These are phyloP conservation scores for Macrotrachela quadricornifera DNA, from an alignment of 1,140 invertebrate genomes.

Conservation along the genomic window DNA sequence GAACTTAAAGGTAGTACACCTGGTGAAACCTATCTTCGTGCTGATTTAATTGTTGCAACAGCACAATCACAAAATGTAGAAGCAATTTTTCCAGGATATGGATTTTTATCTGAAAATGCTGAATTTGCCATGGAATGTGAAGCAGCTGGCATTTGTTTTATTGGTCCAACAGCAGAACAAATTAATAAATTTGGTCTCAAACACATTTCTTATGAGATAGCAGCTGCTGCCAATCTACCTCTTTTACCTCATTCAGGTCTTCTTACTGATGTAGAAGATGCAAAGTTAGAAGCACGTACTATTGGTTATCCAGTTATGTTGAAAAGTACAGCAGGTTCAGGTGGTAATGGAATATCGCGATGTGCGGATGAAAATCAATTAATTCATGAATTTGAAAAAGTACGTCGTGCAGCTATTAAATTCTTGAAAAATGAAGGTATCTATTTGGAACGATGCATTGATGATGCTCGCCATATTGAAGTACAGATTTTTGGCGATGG, in stretches of 20 bases:
- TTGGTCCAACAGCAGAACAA: slow-evolving; percentile 76
- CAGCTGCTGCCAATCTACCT: slow-evolving; percentile 29
- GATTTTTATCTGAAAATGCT: slow-evolving; percentile 81
- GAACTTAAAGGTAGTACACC: too few relatives aligned
- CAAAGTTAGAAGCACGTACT: slow-evolving; percentile 60
- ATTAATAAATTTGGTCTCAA: slow-evolving; percentile 97
- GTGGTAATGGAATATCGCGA: slow-evolving; percentile 89
- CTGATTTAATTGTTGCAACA: slow-evolving; percentile 82
- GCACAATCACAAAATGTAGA: slow-evolving; percentile 88
- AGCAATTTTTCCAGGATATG: slow-evolving; percentile 95
- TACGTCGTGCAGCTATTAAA: slow-evolving; percentile 73
- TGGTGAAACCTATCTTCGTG: slow-evolving; percentile 67
- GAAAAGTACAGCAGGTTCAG: slow-evolving; percentile 93
- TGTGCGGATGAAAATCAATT: slow-evolving; percentile 79
- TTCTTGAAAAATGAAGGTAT: slow-evolving; percentile 94
- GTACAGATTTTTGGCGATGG: slow-evolving; percentile 77
- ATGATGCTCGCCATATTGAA: slow-evolving; percentile 89
- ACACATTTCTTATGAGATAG: slow-evolving; percentile 49
- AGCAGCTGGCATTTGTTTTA: slow-evolving; percentile 75
- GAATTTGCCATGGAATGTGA: slow-evolving; percentile 86
- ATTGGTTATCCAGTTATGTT: slow-evolving; percentile 96
- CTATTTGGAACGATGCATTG: slow-evolving; percentile 97
- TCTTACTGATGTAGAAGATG: slow-evolving; percentile 49
- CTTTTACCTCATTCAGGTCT: slow-evolving; percentile 56
- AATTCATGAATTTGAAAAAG: slow-evolving; percentile 65